Conservation (phyloP, 2,797 vertebrate species). For the Hippocampus kuda region DNA sequence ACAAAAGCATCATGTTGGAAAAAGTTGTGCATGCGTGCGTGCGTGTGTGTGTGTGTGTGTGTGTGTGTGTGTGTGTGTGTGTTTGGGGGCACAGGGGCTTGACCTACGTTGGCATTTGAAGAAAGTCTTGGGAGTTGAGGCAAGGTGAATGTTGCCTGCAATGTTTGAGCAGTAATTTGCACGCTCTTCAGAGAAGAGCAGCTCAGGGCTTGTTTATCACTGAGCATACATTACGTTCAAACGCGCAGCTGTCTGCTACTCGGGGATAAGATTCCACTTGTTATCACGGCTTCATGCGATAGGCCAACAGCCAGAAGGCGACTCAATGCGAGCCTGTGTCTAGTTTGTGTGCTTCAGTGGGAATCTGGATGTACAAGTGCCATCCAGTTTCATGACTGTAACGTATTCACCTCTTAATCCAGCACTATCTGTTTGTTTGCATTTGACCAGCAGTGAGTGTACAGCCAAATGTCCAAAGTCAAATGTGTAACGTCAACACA, state of each 20-base stretch:
- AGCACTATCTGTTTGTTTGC: neutral
- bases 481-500: neutral
- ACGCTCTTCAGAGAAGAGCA: constrained; percentile 54
- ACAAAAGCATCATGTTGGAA: constrained; percentile 38
- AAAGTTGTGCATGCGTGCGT: neutral
- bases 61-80: neutral
- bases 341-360: constrained; percentile 8
- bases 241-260: constrained; percentile 37
- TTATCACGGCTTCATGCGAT: constrained; percentile 40
- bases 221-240: constrained; percentile 29
- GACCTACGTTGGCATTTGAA: constrained; percentile 21
- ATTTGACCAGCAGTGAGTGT: neutral
- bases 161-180: constrained; percentile 69
- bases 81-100: neutral
- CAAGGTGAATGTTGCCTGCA: constrained; percentile 47
- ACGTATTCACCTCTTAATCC: neutral
- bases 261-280: constrained; percentile 43
- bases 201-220: constrained; percentile 51
- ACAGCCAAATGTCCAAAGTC: neutral
- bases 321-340: constrained; percentile 5
- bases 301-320: constrained; percentile 9
- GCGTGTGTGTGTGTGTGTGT: no score
- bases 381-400: neutral
- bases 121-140: constrained; percentile 32
- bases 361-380: neutral